Percentiles rank a stretch among this genome's conserved stretches.
Conservation (phyloP, 2,888 invertebrate species). For the Netelia inedita region DNA sequence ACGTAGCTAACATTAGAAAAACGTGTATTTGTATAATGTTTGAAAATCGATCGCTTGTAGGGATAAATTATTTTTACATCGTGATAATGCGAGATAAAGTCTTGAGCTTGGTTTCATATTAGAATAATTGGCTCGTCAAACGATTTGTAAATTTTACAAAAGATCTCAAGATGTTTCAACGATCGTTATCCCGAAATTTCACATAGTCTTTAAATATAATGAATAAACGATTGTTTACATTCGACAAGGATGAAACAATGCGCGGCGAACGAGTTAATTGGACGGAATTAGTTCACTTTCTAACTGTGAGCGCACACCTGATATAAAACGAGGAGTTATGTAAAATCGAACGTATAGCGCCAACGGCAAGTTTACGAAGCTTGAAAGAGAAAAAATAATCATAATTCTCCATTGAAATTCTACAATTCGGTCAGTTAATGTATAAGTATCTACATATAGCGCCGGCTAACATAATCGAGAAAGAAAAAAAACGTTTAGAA, state of each 20-base stretch:
- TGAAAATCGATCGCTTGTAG: no score
- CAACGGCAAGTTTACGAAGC: constrained; percentile 41
- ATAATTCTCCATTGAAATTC: constrained; percentile 44
- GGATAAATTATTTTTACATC: no score
- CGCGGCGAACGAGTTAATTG: constrained; percentile 49
- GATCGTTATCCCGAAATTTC: neutral
- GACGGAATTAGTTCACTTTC: constrained; percentile 63
- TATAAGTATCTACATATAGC: neutral
- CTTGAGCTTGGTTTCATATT: no score
- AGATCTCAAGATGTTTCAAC: no score
- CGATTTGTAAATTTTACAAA: no score
- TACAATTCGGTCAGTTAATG: constrained; percentile 20
- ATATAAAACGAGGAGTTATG: constrained; percentile 47
- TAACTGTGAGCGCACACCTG: constrained; percentile 30
- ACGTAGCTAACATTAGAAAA: no score
- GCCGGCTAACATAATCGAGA: constrained; percentile 19
- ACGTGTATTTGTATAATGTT: no score
- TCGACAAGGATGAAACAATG: constrained; percentile 58
- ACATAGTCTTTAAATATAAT: neutral
- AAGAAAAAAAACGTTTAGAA: neutral
- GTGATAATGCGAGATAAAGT: no score
- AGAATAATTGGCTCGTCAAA: no score
- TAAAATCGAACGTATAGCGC: constrained; percentile 57
- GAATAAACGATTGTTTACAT: constrained; percentile 59
- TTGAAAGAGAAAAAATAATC: constrained; percentile 36